Conservation (phyloP, 2,888 invertebrate species). For the Leptopterna dolabrata region DNA sequence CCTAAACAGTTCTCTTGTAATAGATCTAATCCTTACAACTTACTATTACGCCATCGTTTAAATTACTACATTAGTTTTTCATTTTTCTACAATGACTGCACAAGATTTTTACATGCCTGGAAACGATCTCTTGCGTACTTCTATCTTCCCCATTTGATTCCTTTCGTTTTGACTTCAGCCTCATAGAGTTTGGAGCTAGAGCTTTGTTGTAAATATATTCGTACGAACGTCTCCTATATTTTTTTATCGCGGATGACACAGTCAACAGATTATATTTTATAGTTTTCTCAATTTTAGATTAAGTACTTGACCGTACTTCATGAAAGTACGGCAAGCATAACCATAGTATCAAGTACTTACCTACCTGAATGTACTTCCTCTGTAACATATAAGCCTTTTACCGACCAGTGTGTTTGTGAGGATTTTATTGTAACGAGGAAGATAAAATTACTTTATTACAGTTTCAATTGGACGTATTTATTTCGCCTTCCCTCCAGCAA, state of each 20-base stretch:
- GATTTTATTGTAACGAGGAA: neutral
- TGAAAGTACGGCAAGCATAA: too few relatives aligned
- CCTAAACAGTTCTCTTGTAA: too few relatives aligned
- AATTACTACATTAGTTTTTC: neutral
- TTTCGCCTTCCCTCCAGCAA: too few relatives aligned
- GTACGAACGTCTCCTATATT: neutral
- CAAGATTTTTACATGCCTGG: neutral
- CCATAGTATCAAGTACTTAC: too few relatives aligned
- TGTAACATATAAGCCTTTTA: too few relatives aligned
- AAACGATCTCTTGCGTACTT: neutral
- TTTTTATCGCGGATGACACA: neutral
- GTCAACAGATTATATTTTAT: neutral
- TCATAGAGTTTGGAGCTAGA: neutral
- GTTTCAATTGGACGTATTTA: neutral
- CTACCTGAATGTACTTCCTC: too few relatives aligned
- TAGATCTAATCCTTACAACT: too few relatives aligned
- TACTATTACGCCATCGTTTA: too few relatives aligned
- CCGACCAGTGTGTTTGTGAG: neutral
- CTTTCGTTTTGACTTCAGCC: neutral
- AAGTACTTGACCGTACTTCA: neutral
- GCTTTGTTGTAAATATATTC: neutral
- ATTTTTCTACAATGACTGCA: slow-evolving; percentile 10
- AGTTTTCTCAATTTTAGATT: neutral
- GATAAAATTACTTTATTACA: neutral
- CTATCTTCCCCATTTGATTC: too few relatives aligned